Percentiles rank a stretch among this genome's conserved stretches.
These are phyloP conservation scores for Montipora efflorescens DNA, from an alignment of 64 coral and sea anemone genomes.

Conservation along the genomic window DNA sequence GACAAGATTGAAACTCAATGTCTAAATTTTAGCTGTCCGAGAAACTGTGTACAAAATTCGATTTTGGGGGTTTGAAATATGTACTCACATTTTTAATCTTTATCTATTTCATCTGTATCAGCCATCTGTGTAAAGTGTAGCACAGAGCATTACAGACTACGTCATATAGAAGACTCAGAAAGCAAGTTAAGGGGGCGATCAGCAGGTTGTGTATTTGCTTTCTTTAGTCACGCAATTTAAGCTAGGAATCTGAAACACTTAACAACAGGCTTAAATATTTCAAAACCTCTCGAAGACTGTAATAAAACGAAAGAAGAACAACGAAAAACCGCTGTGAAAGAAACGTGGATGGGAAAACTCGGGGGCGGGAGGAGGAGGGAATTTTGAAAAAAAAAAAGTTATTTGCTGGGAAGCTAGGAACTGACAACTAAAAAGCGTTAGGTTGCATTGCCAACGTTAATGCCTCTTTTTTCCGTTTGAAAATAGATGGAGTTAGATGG, in stretches of 20 bases:
- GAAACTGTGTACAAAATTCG: background rate
- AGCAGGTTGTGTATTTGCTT: slow-evolving; percentile 3
- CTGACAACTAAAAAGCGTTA: too few relatives aligned
- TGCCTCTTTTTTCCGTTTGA: too few relatives aligned
- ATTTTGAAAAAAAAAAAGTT: too few relatives aligned
- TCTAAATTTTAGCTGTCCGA: background rate
- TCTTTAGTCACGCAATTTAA: background rate
- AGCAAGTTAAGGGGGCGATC: background rate
- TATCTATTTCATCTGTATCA: background rate
- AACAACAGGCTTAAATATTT: background rate
- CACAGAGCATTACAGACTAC: background rate
- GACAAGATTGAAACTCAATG: slow-evolving; percentile 10
- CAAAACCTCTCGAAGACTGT: background rate
- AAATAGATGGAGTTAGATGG: too few relatives aligned
- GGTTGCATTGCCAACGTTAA: too few relatives aligned
- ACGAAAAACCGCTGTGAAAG: too few relatives aligned
- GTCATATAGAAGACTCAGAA: background rate
- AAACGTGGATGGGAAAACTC: too few relatives aligned
- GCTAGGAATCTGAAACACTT: background rate
- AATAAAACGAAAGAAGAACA: too few relatives aligned
- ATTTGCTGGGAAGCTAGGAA: too few relatives aligned
- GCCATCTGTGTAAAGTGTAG: background rate
- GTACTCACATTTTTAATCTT: background rate
- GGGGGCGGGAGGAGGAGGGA: too few relatives aligned
- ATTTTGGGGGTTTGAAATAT: background rate